Conservation (phyloP, 2,888 invertebrate species). For the Protonemura montana region DNA sequence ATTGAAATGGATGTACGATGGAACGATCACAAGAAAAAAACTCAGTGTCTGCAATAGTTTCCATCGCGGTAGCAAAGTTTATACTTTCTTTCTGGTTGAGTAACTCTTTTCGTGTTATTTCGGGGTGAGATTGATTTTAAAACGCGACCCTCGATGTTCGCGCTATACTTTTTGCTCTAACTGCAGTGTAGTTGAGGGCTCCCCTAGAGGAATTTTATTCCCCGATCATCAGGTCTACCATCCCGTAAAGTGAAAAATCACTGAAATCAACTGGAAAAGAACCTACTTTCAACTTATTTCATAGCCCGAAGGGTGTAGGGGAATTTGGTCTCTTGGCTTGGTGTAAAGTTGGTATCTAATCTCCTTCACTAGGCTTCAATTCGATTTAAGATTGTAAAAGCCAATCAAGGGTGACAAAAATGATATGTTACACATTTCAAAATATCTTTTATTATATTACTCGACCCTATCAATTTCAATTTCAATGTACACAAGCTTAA, state of each 20-base stretch:
- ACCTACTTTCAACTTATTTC: constrained; percentile 14
- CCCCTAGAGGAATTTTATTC: constrained; percentile 21
- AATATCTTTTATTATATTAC: background rate
- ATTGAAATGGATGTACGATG: background rate
- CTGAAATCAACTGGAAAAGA: constrained; percentile 39
- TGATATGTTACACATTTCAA: background rate
- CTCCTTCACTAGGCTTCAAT: background rate
- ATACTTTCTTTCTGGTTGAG: background rate
- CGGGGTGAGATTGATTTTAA: constrained; percentile 7
- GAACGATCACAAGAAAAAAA: background rate
- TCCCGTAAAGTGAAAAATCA: constrained; percentile 18
- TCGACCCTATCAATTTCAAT: background rate
- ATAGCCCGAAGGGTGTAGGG: constrained; percentile 9
- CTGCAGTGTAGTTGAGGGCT: background rate
- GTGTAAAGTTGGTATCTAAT: constrained; percentile 22
- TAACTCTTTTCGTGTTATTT: constrained; percentile 7
- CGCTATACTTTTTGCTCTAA: background rate
- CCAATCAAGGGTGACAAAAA: background rate
- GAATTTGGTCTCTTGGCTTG: background rate
- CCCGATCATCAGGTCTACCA: background rate
- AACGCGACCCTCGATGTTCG: background rate
- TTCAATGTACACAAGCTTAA: too few relatives aligned
- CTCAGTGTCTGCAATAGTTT: background rate
- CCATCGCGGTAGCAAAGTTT: background rate
- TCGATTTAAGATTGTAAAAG: background rate